Percentiles rank a stretch among this genome's conserved stretches.
phyloP scores from a whole-genome alignment of 2,797 vertebrate genomes.

The Austrolebias charrua region DNA sequence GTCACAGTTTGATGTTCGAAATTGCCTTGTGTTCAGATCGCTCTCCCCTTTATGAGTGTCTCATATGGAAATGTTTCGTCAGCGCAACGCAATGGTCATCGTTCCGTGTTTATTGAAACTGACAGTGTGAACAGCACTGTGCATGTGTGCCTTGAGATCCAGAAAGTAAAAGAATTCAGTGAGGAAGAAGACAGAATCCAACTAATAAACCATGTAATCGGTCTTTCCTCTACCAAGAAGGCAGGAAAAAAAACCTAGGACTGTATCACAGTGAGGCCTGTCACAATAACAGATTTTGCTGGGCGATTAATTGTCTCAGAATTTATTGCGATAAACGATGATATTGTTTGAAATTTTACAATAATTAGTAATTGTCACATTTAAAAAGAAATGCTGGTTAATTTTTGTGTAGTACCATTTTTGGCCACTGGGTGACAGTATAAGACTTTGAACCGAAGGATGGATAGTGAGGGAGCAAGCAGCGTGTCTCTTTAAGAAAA shows the following conservation, averaged over 20 bases:
- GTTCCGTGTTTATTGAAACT: conserved; percentile 66
- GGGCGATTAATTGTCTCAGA: too few species aligned
- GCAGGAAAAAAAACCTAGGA: conserved; percentile 24
- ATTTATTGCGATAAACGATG: too few species aligned
- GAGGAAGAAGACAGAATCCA: conserved; percentile 49
- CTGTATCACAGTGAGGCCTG: conserved; percentile 10
- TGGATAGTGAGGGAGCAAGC: too few species aligned
- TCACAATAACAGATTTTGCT: too few species aligned
- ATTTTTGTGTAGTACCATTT: too few species aligned
- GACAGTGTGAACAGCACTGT: conserved; percentile 81
- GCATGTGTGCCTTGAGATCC: conserved; percentile 83
- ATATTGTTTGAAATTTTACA: too few species aligned
- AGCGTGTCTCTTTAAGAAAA: too few species aligned
- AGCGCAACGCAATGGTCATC: conserved; percentile 58
- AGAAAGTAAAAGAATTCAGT: conserved; percentile 60
- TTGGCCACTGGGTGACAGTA: too few species aligned
- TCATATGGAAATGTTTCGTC: conserved; percentile 64
- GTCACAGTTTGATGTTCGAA: conserved; percentile 54
- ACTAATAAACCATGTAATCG: conserved; percentile 34
- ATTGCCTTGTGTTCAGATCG: conserved; percentile 72
- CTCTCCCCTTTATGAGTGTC: conserved; percentile 74
- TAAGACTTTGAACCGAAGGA: too few species aligned
- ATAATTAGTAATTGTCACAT: too few species aligned
- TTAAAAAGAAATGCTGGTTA: too few species aligned
- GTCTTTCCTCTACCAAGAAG: conserved; percentile 40